Evolutionary conservation across 37 sponge, comb jelly and placozoan species (phyloP).

Genomic region (Chondrosia reniformis): DNA sequence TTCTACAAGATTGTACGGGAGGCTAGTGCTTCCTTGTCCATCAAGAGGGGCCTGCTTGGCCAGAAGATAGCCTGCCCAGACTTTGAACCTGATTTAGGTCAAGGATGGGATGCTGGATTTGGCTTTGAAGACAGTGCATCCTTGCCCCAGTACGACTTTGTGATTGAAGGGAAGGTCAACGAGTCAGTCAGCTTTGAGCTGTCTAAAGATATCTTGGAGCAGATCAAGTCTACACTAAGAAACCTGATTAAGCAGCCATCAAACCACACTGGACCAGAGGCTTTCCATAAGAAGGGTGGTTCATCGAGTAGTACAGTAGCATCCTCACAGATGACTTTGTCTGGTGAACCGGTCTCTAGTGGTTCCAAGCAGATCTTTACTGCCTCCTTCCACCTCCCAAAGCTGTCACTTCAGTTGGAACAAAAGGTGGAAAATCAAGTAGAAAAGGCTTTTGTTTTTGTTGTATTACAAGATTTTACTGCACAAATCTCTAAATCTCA

Average conservation of each 20-base stretch:
- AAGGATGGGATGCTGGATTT: background rate
- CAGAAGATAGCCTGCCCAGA: background rate
- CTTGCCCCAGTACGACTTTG: background rate
- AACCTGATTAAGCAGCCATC: background rate
- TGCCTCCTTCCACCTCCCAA: conserved; percentile 60
- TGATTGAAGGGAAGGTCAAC: conserved; percentile 29
- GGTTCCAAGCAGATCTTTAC: background rate
- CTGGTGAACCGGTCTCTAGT: background rate
- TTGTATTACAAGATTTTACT: conserved; percentile 63
- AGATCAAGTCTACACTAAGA: conserved; percentile 42
- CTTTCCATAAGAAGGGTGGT: background rate
- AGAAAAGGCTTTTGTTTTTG: conserved; percentile 47
- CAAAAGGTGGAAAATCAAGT: conserved; percentile 34
- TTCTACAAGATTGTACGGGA: conserved; percentile 62
- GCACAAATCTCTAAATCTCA: conserved; percentile 22
- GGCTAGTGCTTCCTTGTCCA: conserved; percentile 16
- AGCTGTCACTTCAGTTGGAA: conserved; percentile 56
- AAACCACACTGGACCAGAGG: background rate
- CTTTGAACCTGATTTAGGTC: background rate
- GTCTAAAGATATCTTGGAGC: conserved; percentile 69
- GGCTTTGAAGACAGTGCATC: background rate
- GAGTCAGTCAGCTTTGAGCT: conserved; percentile 39
- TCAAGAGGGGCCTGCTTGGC: conserved; percentile 29
- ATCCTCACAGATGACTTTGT: background rate
- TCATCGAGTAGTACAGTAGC: background rate